Evolutionary conservation across 2,797 vertebrate species (phyloP).

Genomic region (Dromococcyx pavoninus): DNA sequence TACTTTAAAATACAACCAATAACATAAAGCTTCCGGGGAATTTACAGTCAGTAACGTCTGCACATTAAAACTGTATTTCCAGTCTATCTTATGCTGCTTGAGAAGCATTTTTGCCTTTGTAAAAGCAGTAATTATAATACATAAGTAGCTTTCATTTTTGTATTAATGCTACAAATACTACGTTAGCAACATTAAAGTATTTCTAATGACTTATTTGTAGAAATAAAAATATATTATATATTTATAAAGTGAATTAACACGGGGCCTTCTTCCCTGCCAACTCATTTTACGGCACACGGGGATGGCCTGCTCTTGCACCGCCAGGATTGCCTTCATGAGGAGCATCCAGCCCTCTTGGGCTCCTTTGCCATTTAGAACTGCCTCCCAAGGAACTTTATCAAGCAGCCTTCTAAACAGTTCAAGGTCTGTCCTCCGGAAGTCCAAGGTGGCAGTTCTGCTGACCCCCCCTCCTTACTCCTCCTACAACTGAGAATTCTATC

Average conservation of each 20-base stretch:
- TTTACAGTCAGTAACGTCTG: conserved; percentile 26
- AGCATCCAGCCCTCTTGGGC: too few species aligned
- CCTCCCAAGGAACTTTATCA: too few species aligned
- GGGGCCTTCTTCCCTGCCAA: too few species aligned
- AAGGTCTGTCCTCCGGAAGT: too few species aligned
- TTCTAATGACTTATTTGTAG: conserved; percentile 76
- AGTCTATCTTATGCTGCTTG: conserved; percentile 67
- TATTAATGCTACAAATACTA: conserved; percentile 79
- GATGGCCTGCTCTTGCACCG: too few species aligned
- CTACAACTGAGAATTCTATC: too few species aligned
- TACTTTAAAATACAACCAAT: conserved; percentile 49
- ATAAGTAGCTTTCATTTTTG: conserved; percentile 66
- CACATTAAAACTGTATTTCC: conserved; percentile 46
- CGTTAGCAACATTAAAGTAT: conserved; percentile 81
- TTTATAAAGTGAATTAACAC: conserved; percentile 77
- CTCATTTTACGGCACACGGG: too few species aligned
- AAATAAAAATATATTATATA: conserved; percentile 80
- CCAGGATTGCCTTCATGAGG: too few species aligned
- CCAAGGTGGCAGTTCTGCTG: too few species aligned
- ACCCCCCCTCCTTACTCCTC: too few species aligned
- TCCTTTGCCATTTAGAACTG: too few species aligned
- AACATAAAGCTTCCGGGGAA: background rate
- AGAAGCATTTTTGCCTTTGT: conserved; percentile 69
- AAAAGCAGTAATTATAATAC: conserved; percentile 71
- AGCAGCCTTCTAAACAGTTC: too few species aligned